phyloP scores from a whole-genome alignment of 2,888 invertebrate genomes.

The Polyploca ridens region DNA sequence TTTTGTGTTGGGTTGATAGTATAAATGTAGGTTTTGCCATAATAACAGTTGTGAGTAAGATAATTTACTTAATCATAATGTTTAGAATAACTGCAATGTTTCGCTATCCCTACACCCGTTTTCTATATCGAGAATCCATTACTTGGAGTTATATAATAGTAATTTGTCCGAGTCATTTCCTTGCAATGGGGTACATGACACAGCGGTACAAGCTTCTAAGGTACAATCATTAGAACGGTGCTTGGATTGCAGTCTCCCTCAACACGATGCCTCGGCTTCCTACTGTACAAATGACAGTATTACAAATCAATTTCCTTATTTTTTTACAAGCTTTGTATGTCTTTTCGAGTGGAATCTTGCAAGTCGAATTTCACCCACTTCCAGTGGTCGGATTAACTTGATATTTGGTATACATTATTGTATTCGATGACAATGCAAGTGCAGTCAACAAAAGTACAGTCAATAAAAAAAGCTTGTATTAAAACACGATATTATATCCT shows the following conservation, averaged over 20 bases:
- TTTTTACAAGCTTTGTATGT: too few species aligned
- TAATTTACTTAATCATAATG: conserved; percentile 21
- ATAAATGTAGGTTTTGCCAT: conserved; percentile 1
- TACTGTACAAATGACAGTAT: conserved; percentile 35
- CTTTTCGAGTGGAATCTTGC: too few species aligned
- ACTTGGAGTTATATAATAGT: conserved; percentile 62
- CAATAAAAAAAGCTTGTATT: too few species aligned
- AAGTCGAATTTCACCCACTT: too few species aligned
- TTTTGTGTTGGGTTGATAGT: background rate
- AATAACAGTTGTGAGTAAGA: too few species aligned
- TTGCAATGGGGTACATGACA: conserved; percentile 48
- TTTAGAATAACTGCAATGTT: conserved; percentile 23
- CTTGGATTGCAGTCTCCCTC: conserved; percentile 62
- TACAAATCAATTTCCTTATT: conserved; percentile 21
- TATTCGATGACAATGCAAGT: too few species aligned
- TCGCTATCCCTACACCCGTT: conserved; percentile 2
- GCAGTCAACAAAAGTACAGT: too few species aligned
- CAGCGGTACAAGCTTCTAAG: conserved; percentile 66
- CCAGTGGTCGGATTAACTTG: too few species aligned
- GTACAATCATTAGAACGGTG: conserved; percentile 79
- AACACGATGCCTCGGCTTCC: conserved; percentile 56
- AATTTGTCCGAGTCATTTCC: conserved; percentile 70
- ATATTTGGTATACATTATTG: too few species aligned
- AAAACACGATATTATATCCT: too few species aligned
- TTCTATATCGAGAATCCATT: conserved; percentile 42